Conservation (phyloP, 2,113 vertebrate genomes). For the Hylia prasina region DNA sequence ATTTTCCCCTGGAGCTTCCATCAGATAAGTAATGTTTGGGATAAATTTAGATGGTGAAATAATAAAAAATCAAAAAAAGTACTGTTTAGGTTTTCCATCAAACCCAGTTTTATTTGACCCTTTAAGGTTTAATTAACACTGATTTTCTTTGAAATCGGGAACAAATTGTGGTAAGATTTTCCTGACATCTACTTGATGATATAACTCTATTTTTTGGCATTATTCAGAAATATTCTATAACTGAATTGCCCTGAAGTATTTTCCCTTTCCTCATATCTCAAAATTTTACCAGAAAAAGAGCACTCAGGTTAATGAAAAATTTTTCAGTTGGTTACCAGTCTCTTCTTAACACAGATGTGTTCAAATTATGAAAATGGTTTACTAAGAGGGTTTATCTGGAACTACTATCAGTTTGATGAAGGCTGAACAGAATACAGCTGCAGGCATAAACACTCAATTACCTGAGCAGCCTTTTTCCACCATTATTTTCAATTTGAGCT, state of each 20-base stretch:
- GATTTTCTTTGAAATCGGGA: not conserved
- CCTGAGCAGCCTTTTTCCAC: not conserved
- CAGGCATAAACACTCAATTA: slow-evolving; percentile 46
- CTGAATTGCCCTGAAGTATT: not conserved
- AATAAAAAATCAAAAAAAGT: not conserved
- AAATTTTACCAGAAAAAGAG: not conserved
- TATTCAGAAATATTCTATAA: not conserved
- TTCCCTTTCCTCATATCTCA: not conserved
- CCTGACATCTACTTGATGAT: not conserved
- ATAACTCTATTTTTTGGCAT: not conserved
- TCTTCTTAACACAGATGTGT: not conserved
- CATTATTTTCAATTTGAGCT: slow-evolving; percentile 38
- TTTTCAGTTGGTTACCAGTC: not conserved
- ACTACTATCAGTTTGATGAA: slow-evolving; percentile 22
- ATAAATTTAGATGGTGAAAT: not conserved
- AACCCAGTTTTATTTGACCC: not conserved
- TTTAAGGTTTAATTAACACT: slow-evolving; percentile 4
- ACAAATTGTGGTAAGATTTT: not conserved
- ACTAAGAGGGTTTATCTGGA: not conserved
- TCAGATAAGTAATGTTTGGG: not conserved
- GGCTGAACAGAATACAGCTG: not conserved
- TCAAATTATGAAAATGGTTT: slow-evolving; percentile 40
- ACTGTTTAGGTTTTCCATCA: not conserved
- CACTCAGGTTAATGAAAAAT: slow-evolving; percentile 17
- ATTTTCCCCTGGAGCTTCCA: not conserved